A percentile compares a stretch with the other conserved stretches of the same genome.
Evolutionary conservation across 53 echinoderm and acorn worm genomes (phyloP).

Genomic region (Mesocentrotus franciscanus): DNA sequence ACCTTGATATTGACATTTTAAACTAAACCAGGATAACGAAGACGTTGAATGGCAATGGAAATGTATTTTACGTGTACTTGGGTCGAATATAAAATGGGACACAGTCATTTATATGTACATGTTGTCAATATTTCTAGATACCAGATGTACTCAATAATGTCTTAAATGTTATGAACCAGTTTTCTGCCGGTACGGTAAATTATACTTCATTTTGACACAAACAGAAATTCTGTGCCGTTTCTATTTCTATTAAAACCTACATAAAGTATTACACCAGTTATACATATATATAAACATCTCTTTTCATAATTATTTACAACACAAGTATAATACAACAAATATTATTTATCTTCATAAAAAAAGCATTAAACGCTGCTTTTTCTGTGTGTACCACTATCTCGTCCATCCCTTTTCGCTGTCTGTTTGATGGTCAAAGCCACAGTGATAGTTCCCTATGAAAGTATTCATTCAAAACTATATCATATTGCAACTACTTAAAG

Average conservation of each 20-base stretch:
- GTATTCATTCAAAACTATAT: not conserved
- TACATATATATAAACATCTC: constrained; percentile 10
- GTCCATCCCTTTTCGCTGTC: too few species aligned
- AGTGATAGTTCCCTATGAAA: not conserved
- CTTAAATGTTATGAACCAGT: too few species aligned
- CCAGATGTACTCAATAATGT: not conserved
- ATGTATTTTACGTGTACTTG: not conserved
- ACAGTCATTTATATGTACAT: not conserved
- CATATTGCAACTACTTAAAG: not conserved
- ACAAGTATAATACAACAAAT: not conserved
- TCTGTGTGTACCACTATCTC: not conserved
- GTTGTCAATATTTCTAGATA: not conserved
- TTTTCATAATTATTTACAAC: constrained; percentile 44
- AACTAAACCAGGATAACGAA: too few species aligned
- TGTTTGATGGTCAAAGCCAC: not conserved
- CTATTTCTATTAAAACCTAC: not conserved
- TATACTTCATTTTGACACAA: not conserved
- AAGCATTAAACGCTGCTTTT: not conserved
- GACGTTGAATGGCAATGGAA: not conserved
- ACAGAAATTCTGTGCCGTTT: not conserved
- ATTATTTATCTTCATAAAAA: constrained; percentile 1
- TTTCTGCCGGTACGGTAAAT: not conserved
- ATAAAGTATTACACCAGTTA: constrained; percentile 9
- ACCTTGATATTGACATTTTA: too few species aligned
- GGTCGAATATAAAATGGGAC: not conserved